Percentiles rank a stretch among this genome's conserved stretches.
Conservation (phyloP, 2,888 invertebrate genomes). For the Ochropleura leucogaster region DNA sequence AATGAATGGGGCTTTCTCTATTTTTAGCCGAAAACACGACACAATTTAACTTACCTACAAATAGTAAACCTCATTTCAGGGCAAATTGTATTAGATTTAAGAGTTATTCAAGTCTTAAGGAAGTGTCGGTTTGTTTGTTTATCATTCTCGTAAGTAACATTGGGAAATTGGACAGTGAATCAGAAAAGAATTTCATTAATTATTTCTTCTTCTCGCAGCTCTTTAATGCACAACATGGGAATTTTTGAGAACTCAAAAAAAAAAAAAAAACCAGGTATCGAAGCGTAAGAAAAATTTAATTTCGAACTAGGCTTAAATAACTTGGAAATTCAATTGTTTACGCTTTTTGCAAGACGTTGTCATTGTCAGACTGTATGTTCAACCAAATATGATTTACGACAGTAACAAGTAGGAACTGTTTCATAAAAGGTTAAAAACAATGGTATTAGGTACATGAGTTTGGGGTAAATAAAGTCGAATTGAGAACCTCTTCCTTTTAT, state of each 20-base stretch:
- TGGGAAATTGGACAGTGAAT: constrained; percentile 10
- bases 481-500: too few species aligned
- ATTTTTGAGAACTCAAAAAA: not conserved
- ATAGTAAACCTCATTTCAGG: constrained; percentile 25
- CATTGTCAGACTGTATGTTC: too few species aligned
- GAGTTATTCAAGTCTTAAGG: constrained; percentile 29
- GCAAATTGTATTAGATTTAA: constrained; percentile 47
- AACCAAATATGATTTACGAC: too few species aligned
- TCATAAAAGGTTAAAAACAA: too few species aligned
- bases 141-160: constrained; percentile 6
- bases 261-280: not conserved
- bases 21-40: constrained; percentile 36
- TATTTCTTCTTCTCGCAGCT: constrained; percentile 9
- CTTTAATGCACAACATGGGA: not conserved
- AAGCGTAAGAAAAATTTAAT: too few species aligned
- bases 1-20: constrained; percentile 35
- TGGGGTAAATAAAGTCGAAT: too few species aligned
- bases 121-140: constrained; percentile 34
- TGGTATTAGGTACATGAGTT: too few species aligned
- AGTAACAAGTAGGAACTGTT: too few species aligned
- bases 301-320: too few species aligned
- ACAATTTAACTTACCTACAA: constrained; percentile 9
- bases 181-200: not conserved
- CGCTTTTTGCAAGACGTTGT: too few species aligned
- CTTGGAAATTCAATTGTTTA: too few species aligned